Evolutionary conservation across 92 coral and sea anemone species (phyloP).

Genomic region (Metridium senile): DNA sequence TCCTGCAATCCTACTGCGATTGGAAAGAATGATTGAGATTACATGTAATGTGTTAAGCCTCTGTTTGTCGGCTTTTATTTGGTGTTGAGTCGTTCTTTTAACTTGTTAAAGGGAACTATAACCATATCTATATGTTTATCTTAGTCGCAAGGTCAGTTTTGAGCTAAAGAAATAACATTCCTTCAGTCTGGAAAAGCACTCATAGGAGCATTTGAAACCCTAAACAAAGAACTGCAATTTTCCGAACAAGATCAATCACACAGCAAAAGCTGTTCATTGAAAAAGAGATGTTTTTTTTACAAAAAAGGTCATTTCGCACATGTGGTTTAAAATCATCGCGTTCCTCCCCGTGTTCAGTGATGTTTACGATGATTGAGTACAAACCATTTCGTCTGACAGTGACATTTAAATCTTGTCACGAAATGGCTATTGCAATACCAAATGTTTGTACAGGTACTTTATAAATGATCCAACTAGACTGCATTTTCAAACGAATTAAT

Average conservation of each 20-base stretch:
- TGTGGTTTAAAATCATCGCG: conserved; percentile 22
- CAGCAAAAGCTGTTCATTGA: conserved; percentile 1
- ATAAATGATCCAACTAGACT: not conserved
- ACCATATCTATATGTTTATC: conserved; percentile 21
- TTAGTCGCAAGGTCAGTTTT: conserved; percentile 29
- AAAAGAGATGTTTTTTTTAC: not conserved
- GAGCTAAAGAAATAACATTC: conserved; percentile 33
- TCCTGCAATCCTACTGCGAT: conserved; percentile 2
- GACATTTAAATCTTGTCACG: conserved; percentile 37
- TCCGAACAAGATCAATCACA: not conserved
- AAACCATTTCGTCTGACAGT: conserved; percentile 28
- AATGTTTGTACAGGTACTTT: not conserved
- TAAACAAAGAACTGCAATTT: not conserved
- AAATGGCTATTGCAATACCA: conserved; percentile 19
- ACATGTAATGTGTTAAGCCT: conserved; percentile 9
- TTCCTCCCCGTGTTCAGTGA: conserved; percentile 25
- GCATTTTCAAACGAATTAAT: not conserved
- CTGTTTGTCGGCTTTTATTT: conserved; percentile 13
- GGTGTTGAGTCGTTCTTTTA: conserved; percentile 37
- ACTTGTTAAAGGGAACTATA: conserved; percentile 25
- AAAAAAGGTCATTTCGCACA: conserved; percentile 30
- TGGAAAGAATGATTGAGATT: not conserved
- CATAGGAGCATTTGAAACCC: not conserved
- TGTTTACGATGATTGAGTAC: conserved; percentile 39
- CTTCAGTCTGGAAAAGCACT: conserved; percentile 41